Evolutionary conservation across 2,888 invertebrate species (phyloP).

Genomic region (Tinea trinotella): DNA sequence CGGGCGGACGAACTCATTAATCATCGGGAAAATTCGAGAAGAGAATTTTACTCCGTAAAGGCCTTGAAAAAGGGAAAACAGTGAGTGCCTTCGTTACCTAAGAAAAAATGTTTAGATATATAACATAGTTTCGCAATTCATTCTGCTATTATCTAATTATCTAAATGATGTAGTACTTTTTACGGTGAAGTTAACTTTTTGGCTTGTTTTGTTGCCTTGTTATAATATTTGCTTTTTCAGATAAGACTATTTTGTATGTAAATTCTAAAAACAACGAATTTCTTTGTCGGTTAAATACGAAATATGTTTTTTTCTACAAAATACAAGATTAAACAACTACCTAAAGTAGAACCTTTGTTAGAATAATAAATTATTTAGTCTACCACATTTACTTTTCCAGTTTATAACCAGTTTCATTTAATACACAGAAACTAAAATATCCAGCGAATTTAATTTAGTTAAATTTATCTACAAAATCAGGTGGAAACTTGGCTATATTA

Average conservation of each 20-base stretch:
- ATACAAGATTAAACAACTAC: no score
- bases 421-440: background rate
- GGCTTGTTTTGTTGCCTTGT: background rate
- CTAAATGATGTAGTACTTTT: slow-evolving; percentile 9
- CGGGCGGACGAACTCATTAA: slow-evolving; percentile 18
- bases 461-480: background rate
- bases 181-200: background rate
- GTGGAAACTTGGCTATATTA: slow-evolving; percentile 3
- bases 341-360: no score
- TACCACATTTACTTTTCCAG: no score
- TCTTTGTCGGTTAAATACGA: no score
- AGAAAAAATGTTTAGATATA: slow-evolving; percentile 10
- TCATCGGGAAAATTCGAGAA: slow-evolving; percentile 19
- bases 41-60: slow-evolving; percentile 15
- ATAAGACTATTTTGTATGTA: no score
- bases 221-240: no score
- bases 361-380: no score
- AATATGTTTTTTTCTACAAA: no score
- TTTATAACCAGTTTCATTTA: no score
- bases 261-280: no score
- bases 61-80: slow-evolving; percentile 19
- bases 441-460: background rate
- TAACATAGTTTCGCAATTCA: slow-evolving; percentile 16
- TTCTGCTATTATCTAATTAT: slow-evolving; percentile 7
- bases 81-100: slow-evolving; percentile 17